A percentile compares a stretch with the other conserved stretches of the same genome.
These are phyloP conservation scores for Myoxocephalus aenaeus DNA, from an alignment of 2,797 vertebrate species.

Conservation along the genomic window DNA sequence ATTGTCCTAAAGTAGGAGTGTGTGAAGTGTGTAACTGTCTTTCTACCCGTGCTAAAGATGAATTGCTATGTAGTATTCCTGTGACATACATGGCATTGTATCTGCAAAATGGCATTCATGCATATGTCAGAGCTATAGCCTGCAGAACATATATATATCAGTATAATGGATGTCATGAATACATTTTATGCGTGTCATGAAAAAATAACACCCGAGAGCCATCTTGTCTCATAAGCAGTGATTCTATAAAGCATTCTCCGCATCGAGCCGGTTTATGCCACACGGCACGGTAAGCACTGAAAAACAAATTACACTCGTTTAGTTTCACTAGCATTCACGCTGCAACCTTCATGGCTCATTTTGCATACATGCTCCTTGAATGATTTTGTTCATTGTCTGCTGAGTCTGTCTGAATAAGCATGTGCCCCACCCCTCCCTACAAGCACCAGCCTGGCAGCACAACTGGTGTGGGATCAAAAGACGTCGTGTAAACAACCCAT, in stretches of 20 bases:
- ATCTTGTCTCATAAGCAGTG: constrained; percentile 6
- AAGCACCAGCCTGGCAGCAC: constrained; percentile 41
- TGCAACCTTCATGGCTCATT: constrained; percentile 48
- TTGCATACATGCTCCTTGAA: constrained; percentile 34
- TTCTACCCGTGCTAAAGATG: neutral
- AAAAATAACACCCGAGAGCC: constrained; percentile 32
- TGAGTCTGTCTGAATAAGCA: constrained; percentile 50
- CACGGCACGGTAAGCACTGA: neutral
- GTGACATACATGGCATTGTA: neutral
- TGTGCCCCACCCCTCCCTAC: constrained; percentile 57
- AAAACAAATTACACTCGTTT: constrained; percentile 23
- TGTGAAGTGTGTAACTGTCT: neutral
- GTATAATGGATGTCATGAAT: constrained; percentile 28
- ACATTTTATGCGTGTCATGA: constrained; percentile 37
- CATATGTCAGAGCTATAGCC: constrained; percentile 35
- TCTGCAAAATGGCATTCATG: neutral
- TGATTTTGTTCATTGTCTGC: constrained; percentile 52
- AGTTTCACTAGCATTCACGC: constrained; percentile 21
- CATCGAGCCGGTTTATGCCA: constrained; percentile 12
- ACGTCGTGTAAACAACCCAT: constrained; percentile 68
- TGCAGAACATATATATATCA: constrained; percentile 6
- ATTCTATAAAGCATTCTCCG: constrained; percentile 19
- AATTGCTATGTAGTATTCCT: neutral
- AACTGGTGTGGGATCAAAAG: constrained; percentile 63
- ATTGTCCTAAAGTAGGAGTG: neutral